phyloP scores from a whole-genome alignment of 2,797 vertebrate species.

The Scolopax rusticola region DNA sequence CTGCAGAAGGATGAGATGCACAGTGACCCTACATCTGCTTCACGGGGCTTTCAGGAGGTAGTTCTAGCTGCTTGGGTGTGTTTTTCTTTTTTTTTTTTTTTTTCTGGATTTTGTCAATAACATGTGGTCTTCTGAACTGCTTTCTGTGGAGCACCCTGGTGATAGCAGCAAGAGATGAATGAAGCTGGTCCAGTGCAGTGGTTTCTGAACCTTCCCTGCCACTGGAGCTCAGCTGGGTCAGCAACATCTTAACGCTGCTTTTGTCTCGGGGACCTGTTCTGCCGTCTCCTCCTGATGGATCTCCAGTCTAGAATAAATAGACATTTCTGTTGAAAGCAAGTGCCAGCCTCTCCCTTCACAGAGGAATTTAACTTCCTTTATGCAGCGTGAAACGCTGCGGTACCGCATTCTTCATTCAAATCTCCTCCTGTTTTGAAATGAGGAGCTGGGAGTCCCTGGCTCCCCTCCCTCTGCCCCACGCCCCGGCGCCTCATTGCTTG shows the following conservation, averaged over 20 bases:
- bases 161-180: not conserved
- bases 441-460: not conserved
- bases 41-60: not conserved
- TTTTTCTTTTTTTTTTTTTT: not conserved
- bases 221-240: not conserved
- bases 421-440: not conserved
- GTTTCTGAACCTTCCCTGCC: rapidly evolving
- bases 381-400: not conserved
- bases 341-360: conserved; percentile 12
- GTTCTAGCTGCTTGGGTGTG: not conserved
- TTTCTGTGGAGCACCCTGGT: not conserved
- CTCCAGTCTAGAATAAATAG: conserved; percentile 50
- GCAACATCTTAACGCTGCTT: not conserved
- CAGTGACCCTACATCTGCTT: not conserved
- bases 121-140: not conserved
- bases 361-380: not conserved
- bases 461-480: not conserved
- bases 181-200: not conserved
- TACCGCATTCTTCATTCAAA: conserved; percentile 43
- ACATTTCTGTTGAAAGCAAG: conserved; percentile 13
- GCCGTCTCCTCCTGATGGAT: conserved; percentile 7
- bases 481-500: conserved; percentile 24
- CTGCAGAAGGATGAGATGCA: not conserved
- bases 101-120: not conserved
- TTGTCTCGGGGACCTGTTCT: not conserved